Evolutionary conservation across 2,888 invertebrate genomes (phyloP), one percentile per base, ranked within the genome.

Genomic region (Euplagia quadripunctaria): DNA sequence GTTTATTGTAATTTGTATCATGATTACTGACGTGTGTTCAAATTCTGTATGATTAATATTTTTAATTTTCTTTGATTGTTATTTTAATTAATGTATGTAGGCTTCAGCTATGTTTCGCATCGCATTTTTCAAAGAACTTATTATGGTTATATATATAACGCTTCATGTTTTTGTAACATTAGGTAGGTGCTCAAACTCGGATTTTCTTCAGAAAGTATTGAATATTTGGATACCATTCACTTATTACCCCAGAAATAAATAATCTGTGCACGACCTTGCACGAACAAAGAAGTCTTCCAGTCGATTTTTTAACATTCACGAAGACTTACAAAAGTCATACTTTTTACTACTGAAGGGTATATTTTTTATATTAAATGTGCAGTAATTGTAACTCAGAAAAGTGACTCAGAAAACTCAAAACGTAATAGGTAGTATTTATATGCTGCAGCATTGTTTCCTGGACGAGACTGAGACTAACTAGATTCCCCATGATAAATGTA

Each of bases 401-500:
- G 14, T 14, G 14, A 2, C 14, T 51, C 51, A 2, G 49, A 12
- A 11, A 49, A 9, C 12, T 49, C 9, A 51, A 67, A 51, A 52
- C 31, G 31, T 67, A 41, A 66, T 51, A n/a, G n/a, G n/a, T n/a
- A 51, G 31, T 74, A 72, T 77, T 74, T 80, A 79, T 77, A 82
- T 77, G 73, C 77, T 72, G 69, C 55, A 77, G 73, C 80, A 77
- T 82, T 83, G 80, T 86, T 83, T 78, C 72, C 75, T 49, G 66
- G 74, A 79, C 80, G 77, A 76, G 9, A 41, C 31, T 31, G 77
- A 81, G 79, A 69, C 78, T 88, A 88, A 89, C 86, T 87, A 82
- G 83, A 83, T 87, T 87, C 73, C 55, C 84, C 79, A 85, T 86
- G 86, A 87, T 84, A 86, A 86, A 87, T 87, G 85, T 82, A 79